phyloP scores from a whole-genome alignment of 2,113 vertebrate species.

The Halcyon malimbica region DNA sequence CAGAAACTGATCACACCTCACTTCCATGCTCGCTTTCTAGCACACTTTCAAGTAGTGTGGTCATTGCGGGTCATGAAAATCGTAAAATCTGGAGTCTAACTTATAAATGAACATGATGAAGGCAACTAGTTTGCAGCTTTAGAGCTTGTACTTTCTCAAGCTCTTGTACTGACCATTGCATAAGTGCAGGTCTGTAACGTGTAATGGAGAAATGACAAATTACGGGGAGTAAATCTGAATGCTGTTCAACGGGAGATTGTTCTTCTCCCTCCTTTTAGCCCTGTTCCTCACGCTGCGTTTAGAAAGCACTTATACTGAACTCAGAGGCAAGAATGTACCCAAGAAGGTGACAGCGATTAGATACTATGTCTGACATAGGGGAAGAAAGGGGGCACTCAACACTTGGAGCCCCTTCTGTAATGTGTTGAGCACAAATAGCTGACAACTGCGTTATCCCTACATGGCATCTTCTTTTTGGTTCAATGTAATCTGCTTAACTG shows the following conservation, averaged over 20 bases:
- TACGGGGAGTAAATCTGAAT: background rate
- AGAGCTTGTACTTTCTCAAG: background rate
- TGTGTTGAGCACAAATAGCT: background rate
- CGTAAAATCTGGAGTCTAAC: background rate
- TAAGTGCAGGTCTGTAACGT: background rate
- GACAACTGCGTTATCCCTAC: background rate
- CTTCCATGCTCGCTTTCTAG: background rate
- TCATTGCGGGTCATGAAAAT: background rate
- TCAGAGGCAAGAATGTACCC: background rate
- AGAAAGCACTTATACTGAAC: background rate
- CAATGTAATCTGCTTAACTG: background rate
- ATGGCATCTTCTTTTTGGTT: background rate
- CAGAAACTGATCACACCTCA: background rate
- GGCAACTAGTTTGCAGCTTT: background rate
- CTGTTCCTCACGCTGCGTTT: accelerated
- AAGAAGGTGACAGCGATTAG: background rate
- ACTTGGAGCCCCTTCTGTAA: background rate
- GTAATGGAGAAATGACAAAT: background rate
- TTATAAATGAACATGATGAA: background rate
- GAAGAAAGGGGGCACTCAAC: background rate
- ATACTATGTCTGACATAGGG: background rate
- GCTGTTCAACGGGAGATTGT: background rate
- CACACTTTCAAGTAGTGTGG: background rate
- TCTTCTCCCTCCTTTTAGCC: background rate
- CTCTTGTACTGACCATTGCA: background rate